Evolutionary conservation across 2,888 invertebrate genomes (phyloP), one percentile per base, ranked within the genome.

Genomic region (Azorinus chamasolen): DNA sequence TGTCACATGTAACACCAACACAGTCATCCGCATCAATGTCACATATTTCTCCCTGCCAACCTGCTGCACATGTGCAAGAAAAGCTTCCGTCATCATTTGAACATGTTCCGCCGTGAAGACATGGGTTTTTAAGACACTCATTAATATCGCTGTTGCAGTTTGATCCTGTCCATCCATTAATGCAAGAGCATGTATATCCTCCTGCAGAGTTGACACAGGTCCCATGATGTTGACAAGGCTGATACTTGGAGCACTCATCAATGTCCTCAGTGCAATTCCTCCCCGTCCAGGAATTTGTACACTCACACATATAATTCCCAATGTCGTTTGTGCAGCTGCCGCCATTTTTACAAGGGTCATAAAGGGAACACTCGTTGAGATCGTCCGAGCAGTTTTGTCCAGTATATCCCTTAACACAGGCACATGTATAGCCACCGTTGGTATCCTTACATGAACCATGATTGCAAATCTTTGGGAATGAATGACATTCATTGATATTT

Each of bases 291-390:
- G 55, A 55, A 27, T 54, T 24, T 37, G 45, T 27, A 22, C 70
- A 70, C 8, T 54, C 24, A 45, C 80, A 80, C 20, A 50, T 46
- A 43, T 46, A 65, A 22, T 61, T 54, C 12, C 80, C 80, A n/a
- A 22, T 16, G 1, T 48, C 65, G 25, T 80, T 70, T n/a, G 27
- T 22, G 37, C 72, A 72, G 1, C 69, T 61, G 8, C 78, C 84
- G 27, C 75, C 66, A 27, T 84, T 83, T 46, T 69, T 48, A 61
- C 88, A 88, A 43, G 58, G 54, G 48, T 22, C 32, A 32, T 32
- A 32, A 4, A 32, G 5, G 10, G 32, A 32, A 32, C 32, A 32
- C 32, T 62, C 51, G 18, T 41, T 57, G 32, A 32, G 5, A 57
- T 71, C 77, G 32, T 53, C 48, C 37, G 55, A 48, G 57, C 82